phyloP scores from a whole-genome alignment of 2,113 vertebrate species.

The Microtus montanus region DNA sequence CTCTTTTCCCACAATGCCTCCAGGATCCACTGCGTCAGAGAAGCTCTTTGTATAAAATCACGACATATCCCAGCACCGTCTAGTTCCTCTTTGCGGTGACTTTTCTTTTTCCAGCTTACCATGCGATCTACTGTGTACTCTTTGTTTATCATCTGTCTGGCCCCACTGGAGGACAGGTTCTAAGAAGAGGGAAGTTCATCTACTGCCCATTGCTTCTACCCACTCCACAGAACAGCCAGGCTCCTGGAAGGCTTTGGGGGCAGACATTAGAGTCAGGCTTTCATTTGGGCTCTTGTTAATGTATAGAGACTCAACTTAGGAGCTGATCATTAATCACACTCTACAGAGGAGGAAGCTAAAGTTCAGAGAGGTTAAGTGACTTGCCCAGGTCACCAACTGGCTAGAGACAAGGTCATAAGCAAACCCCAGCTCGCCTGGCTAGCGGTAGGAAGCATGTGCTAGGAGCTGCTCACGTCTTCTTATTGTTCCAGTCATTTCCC shows the following conservation, averaged over 20 bases:
- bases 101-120: constrained; percentile 2
- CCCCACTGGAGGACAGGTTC: neutral
- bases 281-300: neutral
- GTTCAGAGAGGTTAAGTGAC: neutral
- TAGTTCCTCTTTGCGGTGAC: neutral
- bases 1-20: neutral
- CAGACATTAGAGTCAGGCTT: neutral
- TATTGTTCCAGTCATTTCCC: neutral
- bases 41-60: neutral
- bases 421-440: neutral
- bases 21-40: neutral
- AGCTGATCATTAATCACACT: constrained; percentile 9
- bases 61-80: neutral
- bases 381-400: neutral
- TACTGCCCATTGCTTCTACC: neutral
- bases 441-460: no score
- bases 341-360: constrained; percentile 27
- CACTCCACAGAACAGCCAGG: neutral
- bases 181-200: neutral
- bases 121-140: neutral
- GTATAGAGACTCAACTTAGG: constrained; percentile 1
- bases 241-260: neutral
- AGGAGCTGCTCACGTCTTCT: neutral
- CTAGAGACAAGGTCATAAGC: constrained; percentile 33
- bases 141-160: neutral